Evolutionary conservation across 2,888 invertebrate species (phyloP), one percentile per base, ranked within the genome.

Genomic region (Drosophila vallismaia): DNA sequence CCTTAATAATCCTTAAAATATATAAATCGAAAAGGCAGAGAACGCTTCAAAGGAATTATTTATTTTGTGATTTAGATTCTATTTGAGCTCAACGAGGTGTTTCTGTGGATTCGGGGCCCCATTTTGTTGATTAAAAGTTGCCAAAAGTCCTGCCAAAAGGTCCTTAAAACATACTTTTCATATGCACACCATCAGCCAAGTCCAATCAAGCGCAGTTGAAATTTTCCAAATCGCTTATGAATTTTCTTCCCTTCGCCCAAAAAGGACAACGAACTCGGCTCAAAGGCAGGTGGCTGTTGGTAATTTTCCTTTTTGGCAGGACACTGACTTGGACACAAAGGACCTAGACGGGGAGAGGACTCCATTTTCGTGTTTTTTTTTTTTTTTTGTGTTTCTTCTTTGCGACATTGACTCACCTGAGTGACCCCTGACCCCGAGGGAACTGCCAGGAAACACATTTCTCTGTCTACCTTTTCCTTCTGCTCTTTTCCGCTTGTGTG

Each of bases 361-460:
- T 26, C 26, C 28, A 28, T 28, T 28, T 1, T 28, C 28, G 26
- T 26, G 2, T 28, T 6, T 28, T 28, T 2, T 28, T 28, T 6
- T 28, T 4, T 28, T 28, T 28, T 28, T 28, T 28, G 19, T 28
- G 28, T 28, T 28, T 28, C 6, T 6, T 28, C 5, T 28, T 28
- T 28, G 28, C 28, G 28, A 45, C 29, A 19, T 31, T 26, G 68
- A 57, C 19, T 71, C 46, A 71, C 71, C 60, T 52, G 60, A 59
- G n/a, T 50, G 70, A 49, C 57, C 57, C 46, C 28, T 28, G 28
- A 28, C 28, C 28, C 28, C 28, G 31, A 26, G 68, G 58, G 58
- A 57, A 50, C 57, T 70, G 68, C 70, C 71, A 48, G 70, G 42
- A 58, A 70, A 70, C 50, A 49, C 28, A 28, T 28, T 28, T 28